A percentile compares a stretch with the other conserved stretches of the same genome.
Conservation (phyloP, 2,888 invertebrate genomes). For the Heliconius erato region DNA sequence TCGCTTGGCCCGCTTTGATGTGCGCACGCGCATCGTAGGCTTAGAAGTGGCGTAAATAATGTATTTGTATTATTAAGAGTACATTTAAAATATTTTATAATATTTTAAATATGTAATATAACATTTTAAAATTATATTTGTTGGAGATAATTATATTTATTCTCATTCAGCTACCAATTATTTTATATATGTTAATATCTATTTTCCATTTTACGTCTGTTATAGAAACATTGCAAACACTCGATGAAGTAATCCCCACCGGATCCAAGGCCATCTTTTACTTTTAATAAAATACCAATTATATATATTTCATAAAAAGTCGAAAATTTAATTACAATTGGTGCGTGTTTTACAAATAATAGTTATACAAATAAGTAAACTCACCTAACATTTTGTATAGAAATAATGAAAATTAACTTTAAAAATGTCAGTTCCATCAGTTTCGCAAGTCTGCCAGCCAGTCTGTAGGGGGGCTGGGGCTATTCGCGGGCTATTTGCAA, state of each 20-base stretch:
- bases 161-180: background rate
- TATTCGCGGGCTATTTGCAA: constrained; percentile 54
- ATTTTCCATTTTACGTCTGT: no score
- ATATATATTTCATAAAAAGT: no score
- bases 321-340: no score
- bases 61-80: background rate
- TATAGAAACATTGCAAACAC: no score
- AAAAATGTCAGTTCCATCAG: constrained; percentile 32
- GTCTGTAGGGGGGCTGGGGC: constrained; percentile 79
- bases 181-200: no score
- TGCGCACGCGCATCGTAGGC: constrained; percentile 51
- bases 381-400: background rate
- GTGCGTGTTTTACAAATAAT: no score
- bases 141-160: background rate
- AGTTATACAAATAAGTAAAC: background rate
- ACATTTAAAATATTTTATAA: background rate
- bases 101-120: background rate
- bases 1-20: constrained; percentile 74
- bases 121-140: background rate
- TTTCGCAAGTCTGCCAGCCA: constrained; percentile 52
- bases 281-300: no score
- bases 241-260: no score
- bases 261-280: no score
- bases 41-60: background rate
- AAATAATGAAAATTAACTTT: background rate